phyloP scores from a whole-genome alignment of 30 jellyfish, hydroid and myxozoan genomes.

The Hydractinia echinata region DNA sequence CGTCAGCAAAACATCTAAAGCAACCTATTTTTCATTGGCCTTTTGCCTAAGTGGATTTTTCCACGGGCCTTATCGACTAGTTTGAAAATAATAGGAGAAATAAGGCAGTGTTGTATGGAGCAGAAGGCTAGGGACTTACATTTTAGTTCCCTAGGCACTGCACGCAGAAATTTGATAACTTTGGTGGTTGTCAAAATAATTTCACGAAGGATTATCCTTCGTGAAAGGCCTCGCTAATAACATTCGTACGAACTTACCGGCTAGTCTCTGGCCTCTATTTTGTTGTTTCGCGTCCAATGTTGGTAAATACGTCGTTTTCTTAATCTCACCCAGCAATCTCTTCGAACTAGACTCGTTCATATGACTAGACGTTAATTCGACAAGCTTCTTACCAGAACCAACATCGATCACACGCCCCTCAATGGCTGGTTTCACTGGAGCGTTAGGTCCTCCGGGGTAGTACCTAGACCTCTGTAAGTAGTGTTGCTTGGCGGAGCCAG shows the following conservation, averaged over 20 bases:
- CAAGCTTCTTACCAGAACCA: conserved; percentile 91
- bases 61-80: too few relatives aligned
- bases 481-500: conserved; percentile 89
- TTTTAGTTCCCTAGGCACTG: too few relatives aligned
- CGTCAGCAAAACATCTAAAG: too few relatives aligned
- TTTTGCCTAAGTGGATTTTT: too few relatives aligned
- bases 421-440: conserved; percentile 55
- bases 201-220: too few relatives aligned
- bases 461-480: conserved; percentile 82
- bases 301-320: conserved; percentile 57
- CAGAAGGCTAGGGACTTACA: too few relatives aligned
- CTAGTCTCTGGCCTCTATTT: conserved; percentile 50
- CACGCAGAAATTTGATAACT: too few relatives aligned
- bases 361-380: conserved; percentile 80
- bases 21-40: too few relatives aligned
- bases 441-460: conserved; percentile 92
- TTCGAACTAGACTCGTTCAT: conserved; percentile 48
- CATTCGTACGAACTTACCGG: conserved; percentile 45
- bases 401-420: conserved; percentile 88
- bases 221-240: background rate
- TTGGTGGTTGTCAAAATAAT: too few relatives aligned
- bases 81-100: too few relatives aligned
- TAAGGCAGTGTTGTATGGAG: too few relatives aligned
- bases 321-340: conserved; percentile 45
- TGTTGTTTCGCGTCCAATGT: conserved; percentile 59